These are phyloP conservation scores for Megalonaias nervosa DNA, from an alignment of 1,140 invertebrate species.

Conservation along the genomic window DNA sequence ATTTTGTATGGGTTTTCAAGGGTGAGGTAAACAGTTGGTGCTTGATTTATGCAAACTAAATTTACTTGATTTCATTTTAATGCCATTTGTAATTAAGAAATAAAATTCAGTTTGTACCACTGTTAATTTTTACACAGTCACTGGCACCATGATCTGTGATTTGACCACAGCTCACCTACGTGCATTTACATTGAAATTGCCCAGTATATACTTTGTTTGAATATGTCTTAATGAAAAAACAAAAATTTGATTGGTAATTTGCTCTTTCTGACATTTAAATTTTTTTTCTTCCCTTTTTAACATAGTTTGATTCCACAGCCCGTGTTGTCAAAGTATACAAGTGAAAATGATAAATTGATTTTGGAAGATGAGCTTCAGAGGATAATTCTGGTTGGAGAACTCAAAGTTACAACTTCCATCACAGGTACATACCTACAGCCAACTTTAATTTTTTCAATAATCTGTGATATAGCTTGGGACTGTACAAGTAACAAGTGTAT, in stretches of 20 bases:
- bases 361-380: constrained; percentile 94
- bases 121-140: too few relatives aligned
- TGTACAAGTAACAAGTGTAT: too few relatives aligned
- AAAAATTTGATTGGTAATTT: neutral
- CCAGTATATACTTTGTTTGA: neutral
- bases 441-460: too few relatives aligned
- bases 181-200: neutral
- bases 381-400: constrained; percentile 82
- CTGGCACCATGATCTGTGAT: too few relatives aligned
- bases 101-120: too few relatives aligned
- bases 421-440: constrained; percentile 72
- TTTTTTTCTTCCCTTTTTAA: constrained; percentile 61
- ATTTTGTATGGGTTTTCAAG: too few relatives aligned
- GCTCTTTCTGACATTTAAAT: neutral
- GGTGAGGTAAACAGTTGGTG: too few relatives aligned
- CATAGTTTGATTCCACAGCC: constrained; percentile 86
- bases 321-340: constrained; percentile 74
- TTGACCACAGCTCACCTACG: too few relatives aligned
- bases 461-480: too few relatives aligned
- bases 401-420: constrained; percentile 69
- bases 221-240: neutral
- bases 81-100: too few relatives aligned
- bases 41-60: too few relatives aligned
- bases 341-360: constrained; percentile 85
- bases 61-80: too few relatives aligned